Percentiles rank a stretch among this genome's conserved stretches.
These are phyloP conservation scores for Amblyopsis rosae DNA, from an alignment of 2,113 vertebrate species.

Conservation along the genomic window DNA sequence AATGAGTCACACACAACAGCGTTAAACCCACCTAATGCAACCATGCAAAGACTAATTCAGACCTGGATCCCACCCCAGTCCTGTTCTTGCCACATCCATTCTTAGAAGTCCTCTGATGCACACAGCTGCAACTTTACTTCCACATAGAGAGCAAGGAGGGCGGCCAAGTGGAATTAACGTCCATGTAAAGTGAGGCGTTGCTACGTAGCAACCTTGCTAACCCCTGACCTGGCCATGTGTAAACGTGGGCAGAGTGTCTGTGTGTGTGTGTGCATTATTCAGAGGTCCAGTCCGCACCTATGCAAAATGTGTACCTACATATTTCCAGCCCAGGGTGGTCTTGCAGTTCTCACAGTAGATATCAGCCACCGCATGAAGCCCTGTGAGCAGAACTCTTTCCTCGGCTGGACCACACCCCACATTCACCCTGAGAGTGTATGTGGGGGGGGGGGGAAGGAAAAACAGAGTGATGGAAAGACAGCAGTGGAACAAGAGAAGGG, in stretches of 20 bases:
- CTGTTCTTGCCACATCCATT: conserved; percentile 1
- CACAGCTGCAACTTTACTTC: conserved; percentile 18
- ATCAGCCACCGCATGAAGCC: conserved; percentile 95
- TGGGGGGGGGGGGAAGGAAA: background rate
- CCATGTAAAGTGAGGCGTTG: conserved; percentile 41
- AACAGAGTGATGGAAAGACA: background rate
- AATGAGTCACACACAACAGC: no score
- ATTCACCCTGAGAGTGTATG: conserved; percentile 83
- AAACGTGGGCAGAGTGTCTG: conserved; percentile 30
- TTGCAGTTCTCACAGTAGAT: conserved; percentile 99
- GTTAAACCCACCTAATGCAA: no score
- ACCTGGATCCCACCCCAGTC: background rate
- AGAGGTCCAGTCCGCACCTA: conserved; percentile 1
- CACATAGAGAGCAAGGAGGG: conserved; percentile 4
- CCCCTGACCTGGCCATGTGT: conserved; percentile 15
- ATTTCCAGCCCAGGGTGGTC: conserved; percentile 99
- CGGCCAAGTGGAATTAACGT: conserved; percentile 43
- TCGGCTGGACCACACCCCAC: conserved; percentile 97
- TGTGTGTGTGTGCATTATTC: conserved; percentile 1
- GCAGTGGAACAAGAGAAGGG: background rate
- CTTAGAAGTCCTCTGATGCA: conserved; percentile 14
- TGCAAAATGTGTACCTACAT: conserved; percentile 79
- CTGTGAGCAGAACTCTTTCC: conserved; percentile 94
- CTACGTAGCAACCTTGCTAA: conserved; percentile 32
- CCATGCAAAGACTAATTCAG: no score